These are phyloP conservation scores for Morpho helenor DNA, from an alignment of 2,888 invertebrate species.

Conservation along the genomic window DNA sequence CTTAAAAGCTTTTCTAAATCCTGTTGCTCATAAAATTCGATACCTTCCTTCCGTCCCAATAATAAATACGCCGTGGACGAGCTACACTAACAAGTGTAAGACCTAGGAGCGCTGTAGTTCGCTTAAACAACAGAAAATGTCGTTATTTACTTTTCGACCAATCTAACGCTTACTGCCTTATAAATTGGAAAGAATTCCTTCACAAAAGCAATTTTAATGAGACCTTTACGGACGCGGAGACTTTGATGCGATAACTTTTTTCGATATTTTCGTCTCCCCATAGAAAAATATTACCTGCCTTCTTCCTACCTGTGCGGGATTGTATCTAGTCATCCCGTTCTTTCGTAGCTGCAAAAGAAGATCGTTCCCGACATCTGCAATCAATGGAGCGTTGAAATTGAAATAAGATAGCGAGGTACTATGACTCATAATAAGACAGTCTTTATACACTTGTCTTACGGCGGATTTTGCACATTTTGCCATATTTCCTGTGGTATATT, in stretches of 20 bases:
- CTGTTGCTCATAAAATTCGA: conserved; percentile 8
- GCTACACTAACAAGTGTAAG: conserved; percentile 29
- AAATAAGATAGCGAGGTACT: conserved; percentile 73
- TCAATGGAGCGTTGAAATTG: conserved; percentile 78
- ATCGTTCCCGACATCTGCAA: conserved; percentile 70
- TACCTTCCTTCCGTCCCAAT: conserved; percentile 17
- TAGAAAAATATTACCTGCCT: conserved; percentile 56
- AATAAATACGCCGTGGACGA: conserved; percentile 22
- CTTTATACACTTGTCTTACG: conserved; percentile 27
- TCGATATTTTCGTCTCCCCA: conserved; percentile 67
- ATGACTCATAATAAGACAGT: conserved; percentile 48
- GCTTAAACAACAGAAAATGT: conserved; percentile 58
- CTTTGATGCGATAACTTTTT: conserved; percentile 75
- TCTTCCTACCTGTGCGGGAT: conserved; percentile 36
- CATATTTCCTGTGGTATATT: not conserved
- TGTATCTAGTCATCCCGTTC: conserved; percentile 43
- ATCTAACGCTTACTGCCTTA: conserved; percentile 62
- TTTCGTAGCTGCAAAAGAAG: conserved; percentile 59
- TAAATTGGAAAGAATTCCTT: conserved; percentile 71
- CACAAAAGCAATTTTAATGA: conserved; percentile 75
- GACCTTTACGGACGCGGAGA: conserved; percentile 65
- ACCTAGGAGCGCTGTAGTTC: conserved; percentile 31
- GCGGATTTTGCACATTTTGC: conserved; percentile 15
- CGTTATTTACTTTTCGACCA: conserved; percentile 65
- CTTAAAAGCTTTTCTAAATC: too few relatives aligned